These are phyloP conservation scores for Aphelenchoides avenae DNA, from an alignment of 1,140 invertebrate species.

Conservation along the genomic window DNA sequence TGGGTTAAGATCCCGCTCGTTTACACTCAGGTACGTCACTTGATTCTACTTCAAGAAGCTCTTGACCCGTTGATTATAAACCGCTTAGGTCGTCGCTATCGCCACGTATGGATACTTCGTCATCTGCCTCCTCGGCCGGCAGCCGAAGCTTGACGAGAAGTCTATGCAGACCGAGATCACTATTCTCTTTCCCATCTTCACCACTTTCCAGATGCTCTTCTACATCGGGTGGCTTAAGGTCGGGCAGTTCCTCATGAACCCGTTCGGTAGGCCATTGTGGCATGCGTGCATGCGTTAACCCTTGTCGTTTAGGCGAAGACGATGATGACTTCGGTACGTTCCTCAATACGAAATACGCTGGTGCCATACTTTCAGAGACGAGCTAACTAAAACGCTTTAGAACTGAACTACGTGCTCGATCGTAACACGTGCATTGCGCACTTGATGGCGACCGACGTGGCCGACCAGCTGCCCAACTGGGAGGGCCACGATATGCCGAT, in stretches of 20 bases:
- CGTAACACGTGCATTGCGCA: constrained; percentile 55
- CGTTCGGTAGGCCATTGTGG: too few relatives aligned
- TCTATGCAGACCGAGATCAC: constrained; percentile 58
- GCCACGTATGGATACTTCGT: constrained; percentile 86
- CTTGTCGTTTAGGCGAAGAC: constrained; percentile 47
- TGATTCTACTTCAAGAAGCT: too few relatives aligned
- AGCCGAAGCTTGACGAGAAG: constrained; percentile 61
- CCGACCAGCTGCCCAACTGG: constrained; percentile 52
- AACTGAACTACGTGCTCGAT: constrained; percentile 58
- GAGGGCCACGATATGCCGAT: constrained; percentile 28
- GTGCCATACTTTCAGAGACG: too few relatives aligned
- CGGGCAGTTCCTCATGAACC: constrained; percentile 59
- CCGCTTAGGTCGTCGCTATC: constrained; percentile 77
- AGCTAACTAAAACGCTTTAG: too few relatives aligned
- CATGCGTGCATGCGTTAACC: not conserved
- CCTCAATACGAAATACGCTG: too few relatives aligned
- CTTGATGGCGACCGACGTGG: constrained; percentile 55
- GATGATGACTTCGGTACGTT: constrained; percentile 55
- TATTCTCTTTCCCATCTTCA: constrained; percentile 61
- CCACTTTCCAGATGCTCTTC: constrained; percentile 72
- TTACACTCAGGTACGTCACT: constrained; percentile 67
- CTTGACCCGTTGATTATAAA: constrained; percentile 3
- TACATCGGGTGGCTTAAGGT: constrained; percentile 86
- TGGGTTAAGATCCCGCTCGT: constrained; percentile 67
- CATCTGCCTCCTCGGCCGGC: constrained; percentile 65